Evolutionary conservation across 2,113 vertebrate species (phyloP).

Genomic region (Neofelis nebulosa): DNA sequence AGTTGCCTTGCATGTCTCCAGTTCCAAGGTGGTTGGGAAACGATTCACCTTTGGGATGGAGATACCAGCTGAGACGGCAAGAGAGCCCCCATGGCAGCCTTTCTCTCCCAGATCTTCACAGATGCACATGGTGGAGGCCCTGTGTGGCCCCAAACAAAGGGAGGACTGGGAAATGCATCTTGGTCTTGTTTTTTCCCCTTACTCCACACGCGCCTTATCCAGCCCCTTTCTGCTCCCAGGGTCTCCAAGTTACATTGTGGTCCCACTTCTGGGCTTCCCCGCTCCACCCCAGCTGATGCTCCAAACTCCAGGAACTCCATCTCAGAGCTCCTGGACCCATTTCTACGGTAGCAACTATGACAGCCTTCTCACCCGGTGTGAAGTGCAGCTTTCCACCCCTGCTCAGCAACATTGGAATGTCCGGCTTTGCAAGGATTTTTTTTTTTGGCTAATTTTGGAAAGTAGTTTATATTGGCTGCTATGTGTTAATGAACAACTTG

Average conservation of each 20-base stretch:
- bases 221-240: not conserved
- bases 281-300: not conserved
- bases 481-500: slow-evolving; percentile 70
- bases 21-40: not conserved
- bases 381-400: not conserved
- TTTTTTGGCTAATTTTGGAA: slow-evolving; percentile 75
- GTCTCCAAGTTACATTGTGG: not conserved
- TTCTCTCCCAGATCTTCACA: not conserved
- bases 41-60: not conserved
- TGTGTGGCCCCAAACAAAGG: not conserved
- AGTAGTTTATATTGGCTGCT: slow-evolving; percentile 74
- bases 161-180: not conserved
- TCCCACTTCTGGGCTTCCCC: not conserved
- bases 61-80: not conserved
- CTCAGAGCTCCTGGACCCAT: not conserved
- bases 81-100: not conserved
- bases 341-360: not conserved
- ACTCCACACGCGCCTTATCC: not conserved
- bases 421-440: slow-evolving; percentile 60
- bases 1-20: not conserved
- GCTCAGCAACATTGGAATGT: slow-evolving; percentile 41
- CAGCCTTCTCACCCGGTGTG: not conserved
- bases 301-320: not conserved
- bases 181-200: not conserved
- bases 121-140: not conserved